Evolutionary conservation across 1,140 invertebrate genomes (phyloP).

Genomic region (Ostrea edulis): DNA sequence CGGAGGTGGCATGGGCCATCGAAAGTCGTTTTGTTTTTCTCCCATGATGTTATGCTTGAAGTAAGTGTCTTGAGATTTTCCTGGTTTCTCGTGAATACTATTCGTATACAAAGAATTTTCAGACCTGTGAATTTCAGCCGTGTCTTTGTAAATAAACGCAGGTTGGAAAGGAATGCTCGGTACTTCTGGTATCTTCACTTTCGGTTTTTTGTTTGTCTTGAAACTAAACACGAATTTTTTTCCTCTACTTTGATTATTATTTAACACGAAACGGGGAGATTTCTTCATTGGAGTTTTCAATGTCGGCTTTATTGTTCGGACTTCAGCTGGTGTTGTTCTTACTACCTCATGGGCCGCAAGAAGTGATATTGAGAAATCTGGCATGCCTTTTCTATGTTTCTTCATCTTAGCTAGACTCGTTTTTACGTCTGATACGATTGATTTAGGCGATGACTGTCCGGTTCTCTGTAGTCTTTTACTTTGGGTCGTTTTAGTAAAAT

Average conservation of each 20-base stretch:
- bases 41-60: background rate
- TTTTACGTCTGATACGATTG: background rate
- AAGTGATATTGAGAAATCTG: slow-evolving; percentile 28
- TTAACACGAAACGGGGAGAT: background rate
- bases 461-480: background rate
- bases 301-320: background rate
- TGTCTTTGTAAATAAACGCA: slow-evolving; percentile 20
- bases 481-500: background rate
- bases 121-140: slow-evolving; percentile 17
- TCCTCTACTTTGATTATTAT: background rate
- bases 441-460: background rate
- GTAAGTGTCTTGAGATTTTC: background rate
- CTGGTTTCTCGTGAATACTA: slow-evolving; percentile 1
- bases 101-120: slow-evolving; percentile 2
- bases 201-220: slow-evolving; percentile 16
- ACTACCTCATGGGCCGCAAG: background rate
- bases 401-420: background rate
- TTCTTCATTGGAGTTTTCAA: background rate
- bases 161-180: background rate
- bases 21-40: background rate
- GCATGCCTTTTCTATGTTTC: background rate
- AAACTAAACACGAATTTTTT: slow-evolving; percentile 13
- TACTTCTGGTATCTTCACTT: background rate
- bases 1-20: background rate
- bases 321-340: background rate